phyloP scores from a whole-genome alignment of 1,140 invertebrate species.

The Caenorhabditis tropicalis region DNA sequence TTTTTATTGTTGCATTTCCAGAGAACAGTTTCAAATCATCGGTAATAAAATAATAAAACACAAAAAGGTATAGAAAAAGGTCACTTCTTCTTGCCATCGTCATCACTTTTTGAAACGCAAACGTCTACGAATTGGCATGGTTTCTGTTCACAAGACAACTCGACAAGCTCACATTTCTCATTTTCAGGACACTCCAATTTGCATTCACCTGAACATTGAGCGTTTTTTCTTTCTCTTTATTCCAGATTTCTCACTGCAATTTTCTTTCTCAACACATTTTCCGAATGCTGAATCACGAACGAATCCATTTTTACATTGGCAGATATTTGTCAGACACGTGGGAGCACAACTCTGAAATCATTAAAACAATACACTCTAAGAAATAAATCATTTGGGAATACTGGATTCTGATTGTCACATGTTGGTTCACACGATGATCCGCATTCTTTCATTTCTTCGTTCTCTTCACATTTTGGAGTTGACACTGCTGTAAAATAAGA shows the following conservation, averaged over 20 bases:
- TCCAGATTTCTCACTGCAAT: neutral
- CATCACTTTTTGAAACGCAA: neutral
- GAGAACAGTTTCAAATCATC: too few species aligned
- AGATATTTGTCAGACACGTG: neutral
- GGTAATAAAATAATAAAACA: too few species aligned
- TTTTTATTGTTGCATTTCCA: too few species aligned
- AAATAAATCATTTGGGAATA: neutral
- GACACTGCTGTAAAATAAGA: neutral
- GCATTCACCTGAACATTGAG: neutral
- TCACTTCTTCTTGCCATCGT: neutral
- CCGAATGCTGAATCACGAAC: neutral
- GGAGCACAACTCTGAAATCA: neutral
- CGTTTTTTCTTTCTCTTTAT: neutral
- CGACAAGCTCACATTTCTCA: constrained; percentile 23
- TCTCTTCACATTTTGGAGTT: neutral
- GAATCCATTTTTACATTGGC: neutral
- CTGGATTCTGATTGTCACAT: neutral
- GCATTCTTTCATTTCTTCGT: neutral
- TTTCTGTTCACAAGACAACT: neutral
- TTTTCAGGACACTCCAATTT: neutral
- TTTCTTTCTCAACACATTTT: neutral
- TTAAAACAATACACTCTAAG: neutral
- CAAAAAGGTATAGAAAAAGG: neutral
- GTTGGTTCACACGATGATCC: constrained; percentile 5
- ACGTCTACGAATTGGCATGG: neutral